phyloP scores from a whole-genome alignment of 2,113 vertebrate genomes.

The Brienomyrus brachyistius region DNA sequence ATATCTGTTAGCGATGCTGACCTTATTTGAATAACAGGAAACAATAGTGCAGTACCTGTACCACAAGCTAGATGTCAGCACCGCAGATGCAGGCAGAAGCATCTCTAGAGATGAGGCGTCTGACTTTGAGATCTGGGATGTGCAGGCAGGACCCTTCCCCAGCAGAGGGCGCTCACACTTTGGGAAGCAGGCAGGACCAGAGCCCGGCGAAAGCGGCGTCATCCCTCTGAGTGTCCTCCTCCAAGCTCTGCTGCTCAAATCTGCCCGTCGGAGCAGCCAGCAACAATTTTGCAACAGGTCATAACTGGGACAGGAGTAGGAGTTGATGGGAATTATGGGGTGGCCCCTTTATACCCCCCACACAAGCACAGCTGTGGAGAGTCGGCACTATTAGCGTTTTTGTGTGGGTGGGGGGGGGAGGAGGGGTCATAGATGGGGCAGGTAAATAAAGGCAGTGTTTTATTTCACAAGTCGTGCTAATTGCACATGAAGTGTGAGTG shows the following conservation, averaged over 20 bases:
- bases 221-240: neutral
- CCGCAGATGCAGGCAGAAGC: neutral
- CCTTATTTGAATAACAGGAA: slow-evolving; percentile 13
- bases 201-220: neutral
- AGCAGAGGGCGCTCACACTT: slow-evolving; percentile 81
- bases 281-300: slow-evolving; percentile 55
- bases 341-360: slow-evolving; percentile 63
- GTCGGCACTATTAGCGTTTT: slow-evolving; percentile 65
- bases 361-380: slow-evolving; percentile 64
- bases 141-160: slow-evolving; percentile 52
- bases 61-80: neutral
- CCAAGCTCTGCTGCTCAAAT: slow-evolving; percentile 19
- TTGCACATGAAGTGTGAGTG: slow-evolving; percentile 45
- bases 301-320: slow-evolving; percentile 64
- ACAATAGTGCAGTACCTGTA: slow-evolving; percentile 1
- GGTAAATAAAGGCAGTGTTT: slow-evolving; percentile 59
- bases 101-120: too few relatives aligned
- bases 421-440: slow-evolving; percentile 48
- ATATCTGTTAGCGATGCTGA: neutral
- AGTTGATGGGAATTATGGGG: slow-evolving; percentile 68
- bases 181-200: slow-evolving; percentile 34
- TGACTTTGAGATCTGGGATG: slow-evolving; percentile 10
- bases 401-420: slow-evolving; percentile 55
- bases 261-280: slow-evolving; percentile 49
- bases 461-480: slow-evolving; percentile 37